Percentiles rank a stretch among this genome's conserved stretches.
phyloP scores from a whole-genome alignment of 37 sponge, comb jelly and placozoan genomes.

The Ephydatia muelleri region DNA sequence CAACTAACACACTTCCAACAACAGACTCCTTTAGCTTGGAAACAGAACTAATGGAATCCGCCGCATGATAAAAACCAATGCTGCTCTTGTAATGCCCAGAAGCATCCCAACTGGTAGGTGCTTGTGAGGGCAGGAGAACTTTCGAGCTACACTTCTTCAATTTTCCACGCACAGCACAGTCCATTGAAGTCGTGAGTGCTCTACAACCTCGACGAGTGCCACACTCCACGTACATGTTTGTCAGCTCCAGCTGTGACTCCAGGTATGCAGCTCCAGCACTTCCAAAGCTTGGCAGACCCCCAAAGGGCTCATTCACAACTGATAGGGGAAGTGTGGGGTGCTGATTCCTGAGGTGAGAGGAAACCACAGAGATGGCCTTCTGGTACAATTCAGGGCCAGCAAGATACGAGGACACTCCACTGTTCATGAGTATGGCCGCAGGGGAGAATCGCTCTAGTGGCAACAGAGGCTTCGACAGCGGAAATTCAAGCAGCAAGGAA shows the following conservation, averaged over 20 bases:
- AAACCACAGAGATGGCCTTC: background rate
- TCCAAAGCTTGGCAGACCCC: background rate
- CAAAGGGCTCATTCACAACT: conserved; percentile 19
- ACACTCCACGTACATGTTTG: background rate
- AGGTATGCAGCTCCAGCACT: conserved; percentile 5
- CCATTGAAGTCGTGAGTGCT: conserved; percentile 54
- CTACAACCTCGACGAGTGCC: conserved; percentile 29
- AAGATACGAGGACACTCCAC: conserved; percentile 38
- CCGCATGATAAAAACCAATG: background rate
- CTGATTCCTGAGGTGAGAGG: background rate
- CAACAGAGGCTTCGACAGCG: background rate
- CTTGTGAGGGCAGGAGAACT: background rate
- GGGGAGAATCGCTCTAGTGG: conserved; percentile 35
- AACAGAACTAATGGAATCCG: background rate
- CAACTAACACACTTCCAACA: background rate
- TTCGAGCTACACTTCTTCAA: conserved; percentile 26
- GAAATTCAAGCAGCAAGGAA: background rate
- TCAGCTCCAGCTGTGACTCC: conserved; percentile 1
- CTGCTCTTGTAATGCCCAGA: background rate
- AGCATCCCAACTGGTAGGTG: background rate
- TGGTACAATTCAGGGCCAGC: conserved; percentile 49
- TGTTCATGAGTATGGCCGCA: conserved; percentile 17
- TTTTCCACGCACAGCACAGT: conserved; percentile 46
- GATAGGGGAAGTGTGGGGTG: conserved; percentile 9
- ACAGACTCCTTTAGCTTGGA: background rate